These are phyloP conservation scores for Parnassius glacialis DNA, from an alignment of 2,888 invertebrate species.

Conservation along the genomic window DNA sequence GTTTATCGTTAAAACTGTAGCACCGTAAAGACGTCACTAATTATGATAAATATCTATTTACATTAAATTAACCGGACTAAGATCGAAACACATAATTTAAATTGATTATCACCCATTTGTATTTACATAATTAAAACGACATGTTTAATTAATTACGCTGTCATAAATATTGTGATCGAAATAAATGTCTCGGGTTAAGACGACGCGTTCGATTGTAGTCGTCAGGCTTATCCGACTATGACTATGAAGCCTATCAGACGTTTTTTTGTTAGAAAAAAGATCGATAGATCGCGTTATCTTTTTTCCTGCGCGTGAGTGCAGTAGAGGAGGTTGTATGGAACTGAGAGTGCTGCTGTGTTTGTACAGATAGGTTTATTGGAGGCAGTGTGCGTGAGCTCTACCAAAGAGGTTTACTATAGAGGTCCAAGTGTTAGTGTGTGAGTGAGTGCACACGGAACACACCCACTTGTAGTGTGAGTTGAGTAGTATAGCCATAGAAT, in stretches of 20 bases:
- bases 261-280: slow-evolving; percentile 72
- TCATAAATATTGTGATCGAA: slow-evolving; percentile 70
- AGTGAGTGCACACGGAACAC: slow-evolving; percentile 69
- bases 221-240: slow-evolving; percentile 69
- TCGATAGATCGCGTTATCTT: slow-evolving; percentile 79
- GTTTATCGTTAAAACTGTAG: slow-evolving; percentile 46
- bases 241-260: slow-evolving; percentile 59
- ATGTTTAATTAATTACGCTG: slow-evolving; percentile 74
- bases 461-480: slow-evolving; percentile 66
- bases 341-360: slow-evolving; percentile 77
- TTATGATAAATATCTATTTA: slow-evolving; percentile 73
- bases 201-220: slow-evolving; percentile 69
- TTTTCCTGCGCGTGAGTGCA: slow-evolving; percentile 81
- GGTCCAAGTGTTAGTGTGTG: slow-evolving; percentile 56
- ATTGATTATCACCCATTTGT: slow-evolving; percentile 74
- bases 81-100: slow-evolving; percentile 71
- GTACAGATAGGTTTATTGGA: slow-evolving; percentile 56
- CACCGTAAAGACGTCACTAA: slow-evolving; percentile 69
- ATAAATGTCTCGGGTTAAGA: slow-evolving; percentile 51
- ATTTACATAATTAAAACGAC: slow-evolving; percentile 78
- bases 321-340: slow-evolving; percentile 77
- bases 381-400: slow-evolving; percentile 60
- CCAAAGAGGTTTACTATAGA: slow-evolving; percentile 60
- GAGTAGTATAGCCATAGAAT: slow-evolving; percentile 50
- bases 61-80: slow-evolving; percentile 69